Conservation (phyloP, 2,888 invertebrate species). For the Raillietiella orientalis region DNA sequence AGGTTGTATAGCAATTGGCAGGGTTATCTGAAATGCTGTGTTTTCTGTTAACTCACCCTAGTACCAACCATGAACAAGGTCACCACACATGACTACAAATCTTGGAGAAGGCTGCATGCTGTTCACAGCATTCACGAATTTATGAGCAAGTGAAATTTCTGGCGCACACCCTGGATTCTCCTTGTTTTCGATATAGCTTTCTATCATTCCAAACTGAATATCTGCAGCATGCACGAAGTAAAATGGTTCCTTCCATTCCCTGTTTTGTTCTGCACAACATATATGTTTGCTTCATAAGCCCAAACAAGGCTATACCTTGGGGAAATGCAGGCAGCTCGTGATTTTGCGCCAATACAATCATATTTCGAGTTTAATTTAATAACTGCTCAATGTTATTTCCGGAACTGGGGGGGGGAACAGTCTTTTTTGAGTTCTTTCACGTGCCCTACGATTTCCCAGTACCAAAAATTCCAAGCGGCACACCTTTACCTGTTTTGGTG, state of each 20-base stretch:
- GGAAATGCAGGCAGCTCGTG: too few species aligned
- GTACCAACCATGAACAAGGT: conserved; percentile 14
- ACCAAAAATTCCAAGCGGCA: too few species aligned
- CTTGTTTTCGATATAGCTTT: conserved; percentile 10
- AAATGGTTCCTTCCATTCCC: conserved; percentile 14
- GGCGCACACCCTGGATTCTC: conserved; percentile 13
- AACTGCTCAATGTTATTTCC: too few species aligned
- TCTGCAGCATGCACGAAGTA: conserved; percentile 17
- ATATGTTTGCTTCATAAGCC: neutral
- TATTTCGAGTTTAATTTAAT: too few species aligned
- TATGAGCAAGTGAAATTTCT: conserved; percentile 13
- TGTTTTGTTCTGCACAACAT: conserved; percentile 9
- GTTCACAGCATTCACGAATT: conserved; percentile 14
- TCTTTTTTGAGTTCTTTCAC: too few species aligned
- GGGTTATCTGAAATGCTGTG: neutral
- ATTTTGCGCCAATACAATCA: too few species aligned
- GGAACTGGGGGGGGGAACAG: too few species aligned
- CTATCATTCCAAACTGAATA: conserved; percentile 17
- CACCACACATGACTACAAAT: conserved; percentile 18
- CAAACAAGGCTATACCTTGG: too few species aligned
- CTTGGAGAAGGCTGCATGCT: conserved; percentile 14
- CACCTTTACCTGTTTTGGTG: too few species aligned
- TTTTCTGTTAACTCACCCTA: neutral
- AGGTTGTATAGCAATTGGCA: conserved; percentile 3
- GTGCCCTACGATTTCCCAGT: too few species aligned